Evolutionary conservation across 2,888 invertebrate species (phyloP), one percentile per base, ranked within the genome.

Genomic region (Meliscaeva auricollis): DNA sequence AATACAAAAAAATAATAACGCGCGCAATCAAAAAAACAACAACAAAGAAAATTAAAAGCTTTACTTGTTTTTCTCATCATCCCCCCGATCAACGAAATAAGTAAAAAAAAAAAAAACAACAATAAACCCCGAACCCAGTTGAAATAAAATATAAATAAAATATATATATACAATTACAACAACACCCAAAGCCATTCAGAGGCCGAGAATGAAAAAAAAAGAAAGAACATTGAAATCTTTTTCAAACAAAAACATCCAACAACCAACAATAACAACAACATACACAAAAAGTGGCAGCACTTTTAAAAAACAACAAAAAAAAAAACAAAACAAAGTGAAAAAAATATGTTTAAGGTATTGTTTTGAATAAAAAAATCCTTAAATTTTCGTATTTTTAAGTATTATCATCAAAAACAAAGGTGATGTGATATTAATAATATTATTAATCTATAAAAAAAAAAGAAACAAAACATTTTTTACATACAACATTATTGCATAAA

Each of bases 361-460:
- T 68, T 62, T 44, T 20, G 64, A 80, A 87, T 66, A 26, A 52
- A 26, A 52, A 81, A 77, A 79, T 87, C 76, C 84, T 87, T 87
- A 83, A 79, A 76, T 84, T 79, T 87, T 87, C 72, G 83, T 83
- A 73, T 82, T 87, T 85, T 87, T 88, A 87, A 88, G 88, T 88
- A 88, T 87, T 88, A 88, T 87, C 88, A 88, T 87, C 87, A 88
- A 89, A 91, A 91, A 91, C 91, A 90, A 90, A 90, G 91, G 90
- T 90, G 91, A 90, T 91, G 90, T 90, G 90, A 90, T 90, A 90
- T 90, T 91, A 90, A 89, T 90, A 91, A 90, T 89, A 90, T 87
- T 88, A 87, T 87, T 87, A 84, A 85, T 78, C 78, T 87, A 87
- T 80, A 83, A 74, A 48, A 77, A 80, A 77, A 76, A 35, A 83